Evolutionary conservation across 2,113 vertebrate species (phyloP).

Genomic region (Prolemur simus): DNA sequence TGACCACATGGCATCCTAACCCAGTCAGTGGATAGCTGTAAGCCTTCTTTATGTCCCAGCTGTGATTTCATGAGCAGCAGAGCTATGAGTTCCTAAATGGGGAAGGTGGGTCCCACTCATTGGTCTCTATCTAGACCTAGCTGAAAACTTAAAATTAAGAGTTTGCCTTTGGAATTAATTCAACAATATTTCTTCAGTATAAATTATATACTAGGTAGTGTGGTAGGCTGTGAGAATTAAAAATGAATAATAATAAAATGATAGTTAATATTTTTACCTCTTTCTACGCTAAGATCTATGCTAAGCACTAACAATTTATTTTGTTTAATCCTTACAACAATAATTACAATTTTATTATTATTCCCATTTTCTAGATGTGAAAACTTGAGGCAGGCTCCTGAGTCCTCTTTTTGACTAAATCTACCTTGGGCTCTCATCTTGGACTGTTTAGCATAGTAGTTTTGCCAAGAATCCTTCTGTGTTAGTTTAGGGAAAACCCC

Average conservation of each 20-base stretch:
- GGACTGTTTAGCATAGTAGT: neutral
- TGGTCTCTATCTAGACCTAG: neutral
- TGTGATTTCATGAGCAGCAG: accelerated
- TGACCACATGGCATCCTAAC: neutral
- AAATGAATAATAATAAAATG: neutral
- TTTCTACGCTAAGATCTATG: neutral
- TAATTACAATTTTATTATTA: neutral
- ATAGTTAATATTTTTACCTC: neutral
- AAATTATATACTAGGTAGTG: neutral
- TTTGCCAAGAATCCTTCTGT: neutral
- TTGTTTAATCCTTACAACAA: neutral
- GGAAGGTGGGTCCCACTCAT: neutral
- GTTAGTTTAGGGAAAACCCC: neutral
- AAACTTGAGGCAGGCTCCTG: neutral
- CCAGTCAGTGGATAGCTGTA: neutral
- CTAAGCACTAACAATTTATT: neutral
- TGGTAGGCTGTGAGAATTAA: neutral
- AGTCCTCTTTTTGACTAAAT: neutral
- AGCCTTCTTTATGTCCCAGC: neutral
- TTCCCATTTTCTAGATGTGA: neutral
- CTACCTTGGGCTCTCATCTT: neutral
- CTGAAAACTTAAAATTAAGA: neutral
- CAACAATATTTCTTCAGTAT: neutral
- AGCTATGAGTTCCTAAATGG: neutral
- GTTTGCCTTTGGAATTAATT: neutral